Base-by-base conservation (phyloP, 2,888 invertebrate genomes). In the Hypercompe scribonia region DNA sequence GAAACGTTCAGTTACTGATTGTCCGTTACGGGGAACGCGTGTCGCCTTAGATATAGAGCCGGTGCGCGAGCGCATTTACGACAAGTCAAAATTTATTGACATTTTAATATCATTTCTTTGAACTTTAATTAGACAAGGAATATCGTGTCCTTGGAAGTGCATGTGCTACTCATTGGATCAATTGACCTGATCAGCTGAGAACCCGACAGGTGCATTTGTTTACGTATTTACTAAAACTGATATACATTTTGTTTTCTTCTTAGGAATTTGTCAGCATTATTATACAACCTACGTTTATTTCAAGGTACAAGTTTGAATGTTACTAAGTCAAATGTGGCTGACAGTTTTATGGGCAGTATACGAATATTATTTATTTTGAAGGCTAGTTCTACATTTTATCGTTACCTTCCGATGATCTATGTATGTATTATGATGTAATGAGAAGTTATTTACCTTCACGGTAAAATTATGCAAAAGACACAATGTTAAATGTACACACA, bases 1-100 rank as follows among this genome's bases (percentile, higher is more conserved):
- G 83, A 85, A 89, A 89, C 92, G 92, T 90, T 95, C 95, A 95
- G 95, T 95, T 88, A 89, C 91, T 90, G 92, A 94, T 93, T 92
- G 94, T 87, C 87, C 90, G 94, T 87, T 90, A 90, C 88, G 90
- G 87, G 83, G 92, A 89, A 88, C 92, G 94, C 92, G 89, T 93
- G 95, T 92, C 92, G 90, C 87, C 85, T 81, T 82, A 81, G 79
- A 84, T 79, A 78, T 82, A 76, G 86, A 86, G 86, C 89, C 90
- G 88, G 89, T 89, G 90, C 94, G 94, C 94, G 93, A 88, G 90
- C 90, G 87, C 88, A 92, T 86, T 90, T 82, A 92, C 94, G 93
- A 92, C 87, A 89, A 86, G 86, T 81, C 84, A 79, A 82, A 79
- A 87, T 79, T 84, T 86, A 88, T 89, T 87, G 85, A 87, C 84